Base-by-base conservation (phyloP, 2,113 vertebrate species). In the Climacteris rufus region DNA sequence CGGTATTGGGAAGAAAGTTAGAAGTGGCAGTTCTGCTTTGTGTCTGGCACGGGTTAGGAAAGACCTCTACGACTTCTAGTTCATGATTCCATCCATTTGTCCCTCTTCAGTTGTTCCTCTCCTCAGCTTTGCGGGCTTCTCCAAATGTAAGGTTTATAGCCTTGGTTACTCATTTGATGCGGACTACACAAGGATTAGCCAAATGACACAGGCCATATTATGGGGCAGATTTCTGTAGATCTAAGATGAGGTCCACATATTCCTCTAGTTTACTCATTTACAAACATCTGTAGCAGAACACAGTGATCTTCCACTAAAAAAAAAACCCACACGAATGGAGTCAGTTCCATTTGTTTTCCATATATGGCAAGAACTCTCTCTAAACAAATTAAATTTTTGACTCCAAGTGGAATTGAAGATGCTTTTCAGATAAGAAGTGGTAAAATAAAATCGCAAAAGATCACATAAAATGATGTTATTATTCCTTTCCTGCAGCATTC, bases 401-500 rank as follows among this genome's bases (percentile, higher is more conserved):
- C 86, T 94, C 94, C 56, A 82, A 95, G 69, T 71, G 45, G 69
- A 65, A 94, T 14, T 93, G 88, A 94, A 94, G 94, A 96, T 96
- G 95, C 49, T 96, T 94, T 91, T 87, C 94, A 96, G 95, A 96
- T 96, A 96, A 97, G 85, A 92, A 92, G 91, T 72, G 92, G 93
- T 93, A 95, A 97, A 95, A 95, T 82, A 95, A 96, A 96, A 90
- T 94, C 5, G 0, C 89, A 84, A 72, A 60, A 92, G 94, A 96
- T 96, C 96, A 97, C 92, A 95, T 88, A 90, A 95, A 91, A 95
- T 82, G 45, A 92, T 94, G 94, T 86, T 95, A 90, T 94, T 97
- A 53, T 96, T 96, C 90, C 65, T 50, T 91, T 96, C 68, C 83
- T 96, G 80, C 92, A 96, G 88, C 61, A 87, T 96, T 86, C 90